Evolutionary conservation across 2,113 vertebrate genomes (phyloP).

Genomic region (Sylvilagus bachmani): DNA sequence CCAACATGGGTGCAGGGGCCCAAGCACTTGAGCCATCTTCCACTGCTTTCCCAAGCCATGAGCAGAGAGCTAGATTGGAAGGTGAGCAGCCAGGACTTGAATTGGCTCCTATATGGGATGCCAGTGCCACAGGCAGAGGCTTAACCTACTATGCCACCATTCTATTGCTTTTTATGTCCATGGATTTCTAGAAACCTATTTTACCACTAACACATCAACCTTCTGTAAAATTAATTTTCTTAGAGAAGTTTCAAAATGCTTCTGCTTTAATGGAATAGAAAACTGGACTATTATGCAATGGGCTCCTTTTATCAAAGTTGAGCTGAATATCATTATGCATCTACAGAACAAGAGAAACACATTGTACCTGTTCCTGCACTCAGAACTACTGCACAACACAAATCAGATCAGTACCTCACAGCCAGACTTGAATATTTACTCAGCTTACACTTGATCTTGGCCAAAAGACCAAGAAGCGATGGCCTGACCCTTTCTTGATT

Average conservation of each 20-base stretch:
- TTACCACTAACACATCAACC: not conserved
- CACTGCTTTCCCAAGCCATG: no score
- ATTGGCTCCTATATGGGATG: no score
- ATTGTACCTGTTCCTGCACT: not conserved
- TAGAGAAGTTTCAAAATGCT: not conserved
- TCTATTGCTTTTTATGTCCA: not conserved
- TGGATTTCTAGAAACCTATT: conserved; percentile 14
- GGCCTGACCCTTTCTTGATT: not conserved
- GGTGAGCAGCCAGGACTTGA: no score
- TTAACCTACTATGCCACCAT: no score
- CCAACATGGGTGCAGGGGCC: no score
- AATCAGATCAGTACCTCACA: not conserved
- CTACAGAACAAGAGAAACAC: not conserved
- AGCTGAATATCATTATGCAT: not conserved
- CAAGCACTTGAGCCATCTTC: no score
- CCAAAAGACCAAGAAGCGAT: not conserved
- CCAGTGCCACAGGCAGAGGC: no score
- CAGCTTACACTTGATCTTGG: not conserved
- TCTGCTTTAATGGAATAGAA: not conserved
- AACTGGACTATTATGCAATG: not conserved
- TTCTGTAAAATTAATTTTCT: not conserved
- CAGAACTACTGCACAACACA: not conserved
- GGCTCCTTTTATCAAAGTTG: not conserved
- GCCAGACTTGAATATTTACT: not conserved
- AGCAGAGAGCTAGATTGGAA: no score